These are phyloP conservation scores for Salvelinus namaycush DNA, from an alignment of 2,113 vertebrate genomes.

Conservation along the genomic window DNA sequence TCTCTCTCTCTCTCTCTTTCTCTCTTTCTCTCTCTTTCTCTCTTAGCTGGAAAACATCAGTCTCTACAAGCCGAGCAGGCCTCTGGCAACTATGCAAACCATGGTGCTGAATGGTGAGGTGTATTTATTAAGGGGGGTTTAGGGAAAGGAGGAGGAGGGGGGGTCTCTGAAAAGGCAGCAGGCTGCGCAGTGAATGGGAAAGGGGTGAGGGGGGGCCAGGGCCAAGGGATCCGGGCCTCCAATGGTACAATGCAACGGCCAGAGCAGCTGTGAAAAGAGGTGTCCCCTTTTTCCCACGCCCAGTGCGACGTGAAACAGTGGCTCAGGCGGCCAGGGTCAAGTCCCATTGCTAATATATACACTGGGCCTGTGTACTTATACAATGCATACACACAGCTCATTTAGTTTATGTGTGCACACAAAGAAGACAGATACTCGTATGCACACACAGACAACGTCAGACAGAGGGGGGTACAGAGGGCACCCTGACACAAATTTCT, in stretches of 20 bases:
- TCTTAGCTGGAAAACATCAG: slow-evolving; percentile 45
- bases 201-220: slow-evolving; percentile 51
- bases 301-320: slow-evolving; percentile 75
- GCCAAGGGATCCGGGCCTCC: slow-evolving; percentile 66
- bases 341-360: slow-evolving; percentile 84
- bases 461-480: slow-evolving; percentile 30
- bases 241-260: slow-evolving; percentile 84
- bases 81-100: slow-evolving; percentile 73
- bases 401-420: slow-evolving; percentile 80
- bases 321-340: slow-evolving; percentile 83
- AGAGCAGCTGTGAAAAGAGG: slow-evolving; percentile 91
- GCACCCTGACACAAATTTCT: slow-evolving; percentile 74
- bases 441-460: slow-evolving; percentile 25
- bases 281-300: slow-evolving; percentile 93
- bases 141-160: slow-evolving; percentile 15
- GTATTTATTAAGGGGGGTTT: slow-evolving; percentile 75
- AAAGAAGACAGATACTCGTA: slow-evolving; percentile 36
- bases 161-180: slow-evolving; percentile 65
- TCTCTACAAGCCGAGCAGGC: slow-evolving; percentile 57
- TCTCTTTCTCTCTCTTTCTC: not conserved
- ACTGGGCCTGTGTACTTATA: slow-evolving; percentile 76
- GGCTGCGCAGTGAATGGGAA: slow-evolving; percentile 63
- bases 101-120: slow-evolving; percentile 77
- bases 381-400: slow-evolving; percentile 77
- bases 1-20: no score